phyloP scores from a whole-genome alignment of 2,113 vertebrate genomes.

The Corynorhinus townsendii region DNA sequence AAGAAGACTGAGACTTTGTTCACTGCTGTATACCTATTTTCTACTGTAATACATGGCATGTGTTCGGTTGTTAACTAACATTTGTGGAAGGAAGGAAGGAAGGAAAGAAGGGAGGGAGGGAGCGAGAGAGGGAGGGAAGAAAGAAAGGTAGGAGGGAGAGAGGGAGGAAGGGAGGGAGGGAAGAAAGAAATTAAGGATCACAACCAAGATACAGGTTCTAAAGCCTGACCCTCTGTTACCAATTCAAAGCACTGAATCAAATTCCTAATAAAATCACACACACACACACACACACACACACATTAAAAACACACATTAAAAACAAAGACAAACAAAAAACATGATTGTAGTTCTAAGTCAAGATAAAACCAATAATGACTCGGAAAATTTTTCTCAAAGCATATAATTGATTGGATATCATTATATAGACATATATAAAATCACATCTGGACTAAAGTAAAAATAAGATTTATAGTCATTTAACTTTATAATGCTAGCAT shows the following conservation, averaged over 20 bases:
- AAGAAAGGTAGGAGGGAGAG: too few species aligned
- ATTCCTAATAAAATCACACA: not conserved
- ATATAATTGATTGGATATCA: not conserved
- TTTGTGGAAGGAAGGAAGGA: not conserved
- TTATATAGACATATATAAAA: not conserved
- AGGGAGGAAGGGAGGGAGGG: too few species aligned
- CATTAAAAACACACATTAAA: too few species aligned
- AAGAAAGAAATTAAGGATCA: not conserved
- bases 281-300: not conserved
- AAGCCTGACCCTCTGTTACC: not conserved
- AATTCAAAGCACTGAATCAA: not conserved
- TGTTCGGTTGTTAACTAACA: not conserved
- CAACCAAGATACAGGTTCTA: not conserved
- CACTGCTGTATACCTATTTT: not conserved
- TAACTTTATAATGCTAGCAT: not conserved
- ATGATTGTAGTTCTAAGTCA: not conserved
- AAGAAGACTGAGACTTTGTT: not conserved
- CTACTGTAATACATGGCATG: not conserved
- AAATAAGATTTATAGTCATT: constrained; percentile 2
- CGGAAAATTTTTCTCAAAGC: not conserved
- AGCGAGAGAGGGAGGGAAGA: not conserved
- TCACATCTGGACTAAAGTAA: not conserved
- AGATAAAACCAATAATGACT: not conserved
- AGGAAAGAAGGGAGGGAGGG: not conserved
- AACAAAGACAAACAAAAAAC: not conserved